Base-by-base conservation (phyloP, 2,113 vertebrate genomes). In the Upupa epops region DNA sequence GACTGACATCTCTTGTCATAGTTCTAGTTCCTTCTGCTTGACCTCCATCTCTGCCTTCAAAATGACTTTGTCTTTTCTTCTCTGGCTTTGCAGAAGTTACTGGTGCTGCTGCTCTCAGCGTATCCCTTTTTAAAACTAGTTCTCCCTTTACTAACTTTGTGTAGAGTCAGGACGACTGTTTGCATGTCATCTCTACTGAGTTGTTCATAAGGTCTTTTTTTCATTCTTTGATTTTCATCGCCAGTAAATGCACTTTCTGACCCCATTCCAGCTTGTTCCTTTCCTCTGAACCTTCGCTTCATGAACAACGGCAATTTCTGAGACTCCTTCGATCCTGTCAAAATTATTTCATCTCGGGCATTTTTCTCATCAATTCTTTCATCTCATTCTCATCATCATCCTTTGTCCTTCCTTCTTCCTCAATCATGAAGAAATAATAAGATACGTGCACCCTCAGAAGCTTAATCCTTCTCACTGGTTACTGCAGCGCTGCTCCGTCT, bases 221-320 rank as follows among this genome's bases (percentile, higher is more conserved):
- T 8, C 2, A 6, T 70, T 25, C 13, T 49, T 88, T 71, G 29
- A 68, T 78, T 88, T 83, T 48, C 92, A 48, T 45, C n/a, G 26
- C 69, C 10, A 64, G 4, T 80, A 64, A 78, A 68, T 8, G 40
- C 1, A 0, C 32, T 77, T 61, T 92, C 51, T 89, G 74, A 86
- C 59, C 25, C 36, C 0, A 0, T 69, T 86, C 14, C 29, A 70
- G 28, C 21, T 82, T 0, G 0, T 80, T 86, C 59, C 42, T 34
- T 83, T 82, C 26, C 40, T 28, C 31, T 83, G 46, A 84, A 76
- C 17, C 7, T 77, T 82, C 51, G 45, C 7, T 80, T 10, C 6
- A 2, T 45, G 31, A 81, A 34, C 46, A 83, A 17, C 29, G 71
- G 14, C 77, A 70, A 61, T 64, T 75, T 89, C 69, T 88, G 61